Conservation (phyloP, 2,113 vertebrate genomes). For the Jaculus jaculus region DNA sequence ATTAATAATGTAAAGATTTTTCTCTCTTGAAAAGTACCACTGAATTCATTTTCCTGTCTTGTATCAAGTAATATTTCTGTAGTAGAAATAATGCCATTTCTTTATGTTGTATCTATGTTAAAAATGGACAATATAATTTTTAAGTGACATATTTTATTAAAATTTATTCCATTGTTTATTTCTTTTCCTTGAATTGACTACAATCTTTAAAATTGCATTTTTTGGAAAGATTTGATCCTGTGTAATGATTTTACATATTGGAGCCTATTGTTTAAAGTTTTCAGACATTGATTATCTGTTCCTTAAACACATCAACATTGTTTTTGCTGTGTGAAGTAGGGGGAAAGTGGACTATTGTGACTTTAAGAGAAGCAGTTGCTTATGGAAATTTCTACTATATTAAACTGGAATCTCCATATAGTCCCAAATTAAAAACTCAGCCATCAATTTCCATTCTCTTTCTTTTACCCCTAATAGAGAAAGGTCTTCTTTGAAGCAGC, state of each 20-base stretch:
- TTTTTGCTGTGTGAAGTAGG: background rate
- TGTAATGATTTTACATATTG: background rate
- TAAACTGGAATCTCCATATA: background rate
- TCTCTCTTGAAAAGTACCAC: background rate
- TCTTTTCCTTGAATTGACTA: background rate
- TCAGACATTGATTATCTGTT: background rate
- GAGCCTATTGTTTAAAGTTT: background rate
- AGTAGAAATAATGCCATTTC: background rate
- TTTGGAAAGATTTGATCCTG: background rate
- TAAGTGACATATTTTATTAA: background rate
- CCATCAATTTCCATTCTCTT: background rate
- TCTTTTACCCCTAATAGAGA: background rate
- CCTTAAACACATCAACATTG: background rate
- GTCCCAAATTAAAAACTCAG: background rate
- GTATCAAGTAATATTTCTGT: background rate
- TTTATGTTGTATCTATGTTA: background rate
- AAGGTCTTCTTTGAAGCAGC: background rate
- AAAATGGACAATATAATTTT: background rate
- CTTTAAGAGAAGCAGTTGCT: background rate
- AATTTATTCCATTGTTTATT: background rate
- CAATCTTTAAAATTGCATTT: background rate
- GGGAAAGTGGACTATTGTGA: background rate
- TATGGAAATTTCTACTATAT: background rate
- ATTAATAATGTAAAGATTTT: background rate
- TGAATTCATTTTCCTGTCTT: background rate